These are phyloP conservation scores for Synergus umbraculus DNA, from an alignment of 2,888 invertebrate species.

Conservation along the genomic window DNA sequence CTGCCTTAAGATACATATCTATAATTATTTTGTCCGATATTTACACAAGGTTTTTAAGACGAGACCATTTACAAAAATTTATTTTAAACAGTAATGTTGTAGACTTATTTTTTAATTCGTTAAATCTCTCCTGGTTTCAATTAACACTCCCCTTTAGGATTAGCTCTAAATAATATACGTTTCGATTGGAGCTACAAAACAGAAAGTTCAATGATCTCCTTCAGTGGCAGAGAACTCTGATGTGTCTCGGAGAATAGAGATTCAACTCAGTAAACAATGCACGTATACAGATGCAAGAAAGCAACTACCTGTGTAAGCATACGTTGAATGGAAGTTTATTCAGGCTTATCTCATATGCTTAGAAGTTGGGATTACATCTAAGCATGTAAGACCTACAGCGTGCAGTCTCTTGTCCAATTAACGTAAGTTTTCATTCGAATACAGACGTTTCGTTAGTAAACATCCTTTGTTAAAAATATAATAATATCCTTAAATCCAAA, in stretches of 20 bases:
- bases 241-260: not conserved
- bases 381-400: conserved; percentile 17
- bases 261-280: conserved; percentile 17
- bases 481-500: too few relatives aligned
- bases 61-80: too few relatives aligned
- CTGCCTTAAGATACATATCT: conserved; percentile 52
- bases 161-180: not conserved
- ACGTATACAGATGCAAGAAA: conserved; percentile 7
- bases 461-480: not conserved
- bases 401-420: conserved; percentile 21
- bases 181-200: too few relatives aligned
- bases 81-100: too few relatives aligned
- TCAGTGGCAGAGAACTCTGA: conserved; percentile 13
- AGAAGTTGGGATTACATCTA: conserved; percentile 17
- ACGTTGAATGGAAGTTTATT: conserved; percentile 10
- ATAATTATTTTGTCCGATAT: conserved; percentile 20
- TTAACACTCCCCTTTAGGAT: too few relatives aligned
- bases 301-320: conserved; percentile 18
- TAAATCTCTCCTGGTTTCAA: too few relatives aligned
- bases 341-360: conserved; percentile 20
- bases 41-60: too few relatives aligned
- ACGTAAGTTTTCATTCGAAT: conserved; percentile 14
- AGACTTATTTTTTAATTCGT: too few relatives aligned
- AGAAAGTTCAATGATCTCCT: not conserved
- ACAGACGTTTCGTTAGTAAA: not conserved